These are phyloP conservation scores for Sinocyclocheilus anshuiensis DNA, from an alignment of 2,113 vertebrate genomes.

Conservation along the genomic window DNA sequence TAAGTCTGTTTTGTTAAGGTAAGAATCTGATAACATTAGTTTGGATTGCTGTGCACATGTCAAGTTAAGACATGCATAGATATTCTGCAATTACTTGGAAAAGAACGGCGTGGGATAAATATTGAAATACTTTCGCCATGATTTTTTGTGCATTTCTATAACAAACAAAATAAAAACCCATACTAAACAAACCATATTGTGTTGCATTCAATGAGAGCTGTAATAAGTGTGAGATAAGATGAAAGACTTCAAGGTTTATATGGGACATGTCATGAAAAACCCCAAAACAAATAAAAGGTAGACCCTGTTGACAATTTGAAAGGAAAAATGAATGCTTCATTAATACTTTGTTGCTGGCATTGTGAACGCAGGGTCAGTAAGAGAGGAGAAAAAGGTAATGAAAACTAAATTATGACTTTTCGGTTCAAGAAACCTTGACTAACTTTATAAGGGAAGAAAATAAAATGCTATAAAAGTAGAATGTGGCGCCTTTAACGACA, in stretches of 20 bases:
- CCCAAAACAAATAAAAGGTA: background rate
- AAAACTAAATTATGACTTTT: background rate
- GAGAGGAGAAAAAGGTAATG: background rate
- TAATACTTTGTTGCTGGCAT: background rate
- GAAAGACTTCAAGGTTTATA: background rate
- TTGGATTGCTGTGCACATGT: constrained; percentile 20
- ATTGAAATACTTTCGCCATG: background rate
- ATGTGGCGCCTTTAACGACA: background rate
- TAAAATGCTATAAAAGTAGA: background rate
- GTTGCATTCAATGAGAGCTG: background rate
- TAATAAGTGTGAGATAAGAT: background rate
- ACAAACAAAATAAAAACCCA: background rate
- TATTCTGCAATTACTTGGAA: background rate
- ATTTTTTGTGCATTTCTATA: background rate
- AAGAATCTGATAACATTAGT: constrained; percentile 34
- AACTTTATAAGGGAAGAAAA: background rate
- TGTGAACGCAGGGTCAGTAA: background rate
- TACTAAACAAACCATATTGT: background rate
- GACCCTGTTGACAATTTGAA: background rate
- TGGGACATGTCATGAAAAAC: background rate
- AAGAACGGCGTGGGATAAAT: background rate
- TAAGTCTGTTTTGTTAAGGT: background rate
- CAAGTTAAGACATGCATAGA: constrained; percentile 50
- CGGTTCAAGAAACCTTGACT: background rate
- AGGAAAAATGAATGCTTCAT: background rate